Base-by-base conservation (phyloP, 1,140 invertebrate species). In the Hesperophylax magnus region DNA sequence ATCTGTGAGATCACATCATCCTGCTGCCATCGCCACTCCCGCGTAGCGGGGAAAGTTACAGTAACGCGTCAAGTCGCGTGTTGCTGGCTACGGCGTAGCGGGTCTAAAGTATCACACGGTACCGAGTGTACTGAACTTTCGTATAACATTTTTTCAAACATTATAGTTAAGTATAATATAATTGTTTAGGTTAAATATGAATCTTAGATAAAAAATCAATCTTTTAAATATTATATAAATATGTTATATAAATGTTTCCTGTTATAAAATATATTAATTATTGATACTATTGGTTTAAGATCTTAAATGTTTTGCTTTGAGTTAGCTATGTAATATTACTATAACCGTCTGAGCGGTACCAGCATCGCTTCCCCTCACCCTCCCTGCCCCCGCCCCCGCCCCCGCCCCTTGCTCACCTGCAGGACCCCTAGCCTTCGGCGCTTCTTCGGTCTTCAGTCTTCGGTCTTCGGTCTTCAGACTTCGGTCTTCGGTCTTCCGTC, bases 211-310 rank as follows among this genome's bases (percentile, higher is more conserved):
- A 90, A 81, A 82, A 84, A 84, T 80, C 88, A 88, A 90, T 89
- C 88, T 87, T 90, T 90, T 90, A 89, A 90, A 90, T 89, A 90
- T 89, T 89, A 90, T 90, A 90, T 89, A 90, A 90, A 90, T 90
- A 90, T 89, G 89, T 90, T 90, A 90, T 90, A 90, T 90, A 89
- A 90, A 90, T 90, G 89, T 90, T 90, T 90, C 89, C 89, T 90
- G 89, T 90, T 90, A 90, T 88, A 88, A 90, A 87, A 89, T 76
- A 90, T 90, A 90, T 90, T 90, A 88, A 90, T 89, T 90, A 90
- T 89, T 86, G 88, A 84, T 82, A 80, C 60, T 56, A 81, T 81
- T 77, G 60, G 60, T 84, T 84, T 84, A 63, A 84, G 81, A 80
- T 78, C 82, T 52, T 80, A 74, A 80, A 81, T 77, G 34, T 56